These are phyloP conservation scores for Magallana ariakensis DNA, from an alignment of 1,140 invertebrate species.

Conservation along the genomic window DNA sequence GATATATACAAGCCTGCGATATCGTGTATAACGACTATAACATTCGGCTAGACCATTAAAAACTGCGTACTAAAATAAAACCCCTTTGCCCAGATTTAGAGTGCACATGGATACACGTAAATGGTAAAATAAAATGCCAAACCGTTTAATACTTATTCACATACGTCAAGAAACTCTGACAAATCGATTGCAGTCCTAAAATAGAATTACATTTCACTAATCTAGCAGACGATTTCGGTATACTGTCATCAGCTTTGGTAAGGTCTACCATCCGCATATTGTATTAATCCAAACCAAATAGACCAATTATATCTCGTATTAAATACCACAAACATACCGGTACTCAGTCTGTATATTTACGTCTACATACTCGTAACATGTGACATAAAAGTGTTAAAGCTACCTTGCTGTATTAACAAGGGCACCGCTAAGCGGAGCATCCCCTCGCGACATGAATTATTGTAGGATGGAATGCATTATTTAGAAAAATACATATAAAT, in stretches of 20 bases:
- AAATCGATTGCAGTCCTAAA: background rate
- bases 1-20: background rate
- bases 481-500: too few species aligned
- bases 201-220: constrained; percentile 4
- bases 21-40: background rate
- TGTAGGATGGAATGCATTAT: too few species aligned
- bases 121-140: background rate
- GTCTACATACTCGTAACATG: too few species aligned
- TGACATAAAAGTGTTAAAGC: too few species aligned
- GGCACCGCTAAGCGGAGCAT: too few species aligned
- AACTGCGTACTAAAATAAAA: too few species aligned
- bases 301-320: background rate
- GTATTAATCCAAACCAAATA: background rate
- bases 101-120: background rate
- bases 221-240: background rate
- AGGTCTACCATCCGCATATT: background rate
- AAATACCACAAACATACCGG: too few species aligned
- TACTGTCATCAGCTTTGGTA: background rate
- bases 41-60: background rate
- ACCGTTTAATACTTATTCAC: background rate
- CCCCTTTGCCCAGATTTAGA: too few species aligned
- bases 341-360: too few species aligned
- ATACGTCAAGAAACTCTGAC: background rate
- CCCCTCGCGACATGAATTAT: too few species aligned
- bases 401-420: too few species aligned